A percentile compares a stretch with the other conserved stretches of the same genome.
phyloP scores from a whole-genome alignment of 2,888 invertebrate genomes.

The Meghimatium bilineatum region DNA sequence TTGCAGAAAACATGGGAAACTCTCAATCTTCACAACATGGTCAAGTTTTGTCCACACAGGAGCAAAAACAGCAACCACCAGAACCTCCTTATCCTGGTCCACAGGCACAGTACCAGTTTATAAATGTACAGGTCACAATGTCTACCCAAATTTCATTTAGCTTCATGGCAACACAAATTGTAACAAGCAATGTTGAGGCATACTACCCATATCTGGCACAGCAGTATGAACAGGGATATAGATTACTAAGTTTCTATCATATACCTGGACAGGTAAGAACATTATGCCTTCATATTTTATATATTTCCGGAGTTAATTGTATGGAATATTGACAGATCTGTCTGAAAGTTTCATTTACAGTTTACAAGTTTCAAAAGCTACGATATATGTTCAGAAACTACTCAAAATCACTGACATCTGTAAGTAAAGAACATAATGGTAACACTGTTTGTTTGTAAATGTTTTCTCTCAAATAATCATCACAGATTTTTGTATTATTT shows the following conservation, averaged over 20 bases:
- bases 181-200: slow-evolving; percentile 52
- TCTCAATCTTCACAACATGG: slow-evolving; percentile 19
- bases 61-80: slow-evolving; percentile 41
- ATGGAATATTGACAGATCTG: not conserved
- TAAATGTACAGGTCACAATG: slow-evolving; percentile 56
- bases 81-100: slow-evolving; percentile 62
- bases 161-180: slow-evolving; percentile 35
- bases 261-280: slow-evolving; percentile 52
- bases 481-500: no score
- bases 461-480: no score
- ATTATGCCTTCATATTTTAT: not conserved
- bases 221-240: slow-evolving; percentile 55
- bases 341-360: no score
- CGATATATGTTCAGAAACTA: no score
- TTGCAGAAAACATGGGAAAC: slow-evolving; percentile 39
- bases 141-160: slow-evolving; percentile 43
- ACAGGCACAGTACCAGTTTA: slow-evolving; percentile 58
- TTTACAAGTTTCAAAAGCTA: no score
- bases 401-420: no score
- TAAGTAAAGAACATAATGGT: no score
- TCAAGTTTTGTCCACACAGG: slow-evolving; percentile 38
- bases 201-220: slow-evolving; percentile 54
- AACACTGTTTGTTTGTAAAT: no score
- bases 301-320: not conserved
- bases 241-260: slow-evolving; percentile 57